Conservation (phyloP, 2,113 vertebrate species). For the Zosterops japonicus region DNA sequence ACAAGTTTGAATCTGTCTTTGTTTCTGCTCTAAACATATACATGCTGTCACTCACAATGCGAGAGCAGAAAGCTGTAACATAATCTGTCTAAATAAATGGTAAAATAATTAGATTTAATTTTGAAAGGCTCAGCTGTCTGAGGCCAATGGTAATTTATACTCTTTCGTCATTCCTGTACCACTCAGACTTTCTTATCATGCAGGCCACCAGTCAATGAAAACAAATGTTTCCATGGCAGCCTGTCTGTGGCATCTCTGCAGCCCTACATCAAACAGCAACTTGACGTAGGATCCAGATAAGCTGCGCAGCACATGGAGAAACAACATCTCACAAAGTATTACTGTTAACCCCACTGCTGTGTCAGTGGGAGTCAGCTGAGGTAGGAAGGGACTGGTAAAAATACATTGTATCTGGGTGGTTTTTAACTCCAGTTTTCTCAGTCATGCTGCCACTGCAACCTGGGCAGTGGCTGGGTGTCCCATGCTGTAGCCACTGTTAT, state of each 20-base stretch:
- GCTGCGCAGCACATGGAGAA: background rate
- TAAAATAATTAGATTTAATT: conserved; percentile 36
- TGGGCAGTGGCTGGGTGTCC: background rate
- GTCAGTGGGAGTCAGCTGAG: background rate
- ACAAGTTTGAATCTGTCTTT: background rate
- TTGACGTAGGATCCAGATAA: background rate
- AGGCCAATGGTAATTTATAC: background rate
- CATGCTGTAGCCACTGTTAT: accelerated
- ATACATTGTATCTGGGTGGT: background rate
- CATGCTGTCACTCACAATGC: background rate
- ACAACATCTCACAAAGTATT: background rate
- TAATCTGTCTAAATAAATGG: background rate
- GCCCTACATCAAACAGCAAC: background rate
- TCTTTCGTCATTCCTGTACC: background rate
- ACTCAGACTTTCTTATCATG: background rate
- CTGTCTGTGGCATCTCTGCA: background rate
- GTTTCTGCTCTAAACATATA: background rate
- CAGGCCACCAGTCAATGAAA: conserved; percentile 12
- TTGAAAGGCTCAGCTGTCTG: background rate
- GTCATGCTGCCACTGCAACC: background rate
- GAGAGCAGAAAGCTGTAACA: background rate
- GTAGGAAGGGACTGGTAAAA: background rate
- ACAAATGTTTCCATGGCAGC: conserved; percentile 38
- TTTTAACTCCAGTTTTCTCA: background rate
- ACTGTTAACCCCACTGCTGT: background rate